Conservation (phyloP, 2,113 vertebrate genomes). For the Abramis brama region DNA sequence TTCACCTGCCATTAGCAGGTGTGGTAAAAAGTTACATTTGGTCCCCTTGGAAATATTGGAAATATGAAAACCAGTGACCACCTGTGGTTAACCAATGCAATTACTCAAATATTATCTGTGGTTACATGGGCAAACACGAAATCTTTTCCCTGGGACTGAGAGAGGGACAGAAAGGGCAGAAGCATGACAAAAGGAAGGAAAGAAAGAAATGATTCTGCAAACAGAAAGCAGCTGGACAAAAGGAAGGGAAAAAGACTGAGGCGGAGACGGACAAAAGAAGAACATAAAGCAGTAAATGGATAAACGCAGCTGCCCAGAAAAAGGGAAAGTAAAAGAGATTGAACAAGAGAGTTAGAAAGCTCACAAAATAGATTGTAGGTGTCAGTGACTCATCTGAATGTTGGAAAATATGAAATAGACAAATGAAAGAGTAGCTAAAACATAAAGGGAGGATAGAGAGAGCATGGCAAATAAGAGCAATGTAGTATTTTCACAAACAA, state of each 20-base stretch:
- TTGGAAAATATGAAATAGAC: slow-evolving; percentile 6
- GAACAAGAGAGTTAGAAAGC: neutral
- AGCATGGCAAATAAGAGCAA: neutral
- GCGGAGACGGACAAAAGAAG: slow-evolving; percentile 18
- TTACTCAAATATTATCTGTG: slow-evolving; percentile 17
- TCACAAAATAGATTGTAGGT: slow-evolving; percentile 13
- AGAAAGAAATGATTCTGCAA: slow-evolving; percentile 24
- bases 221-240: slow-evolving; percentile 13
- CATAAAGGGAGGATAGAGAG: neutral
- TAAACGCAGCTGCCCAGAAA: neutral
- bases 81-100: slow-evolving; percentile 10
- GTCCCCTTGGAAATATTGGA: too few relatives aligned
- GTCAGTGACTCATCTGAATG: slow-evolving; percentile 14
- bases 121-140: neutral
- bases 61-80: slow-evolving; percentile 26
- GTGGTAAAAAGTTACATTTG: neutral
- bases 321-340: neutral
- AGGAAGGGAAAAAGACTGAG: neutral
- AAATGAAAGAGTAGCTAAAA: slow-evolving; percentile 11
- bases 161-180: neutral
- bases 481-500: neutral
- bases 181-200: slow-evolving; percentile 8
- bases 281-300: slow-evolving; percentile 31
- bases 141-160: neutral
- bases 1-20: neutral